Conservation (phyloP, 2,888 invertebrate genomes). For the Dusona sp. region DNA sequence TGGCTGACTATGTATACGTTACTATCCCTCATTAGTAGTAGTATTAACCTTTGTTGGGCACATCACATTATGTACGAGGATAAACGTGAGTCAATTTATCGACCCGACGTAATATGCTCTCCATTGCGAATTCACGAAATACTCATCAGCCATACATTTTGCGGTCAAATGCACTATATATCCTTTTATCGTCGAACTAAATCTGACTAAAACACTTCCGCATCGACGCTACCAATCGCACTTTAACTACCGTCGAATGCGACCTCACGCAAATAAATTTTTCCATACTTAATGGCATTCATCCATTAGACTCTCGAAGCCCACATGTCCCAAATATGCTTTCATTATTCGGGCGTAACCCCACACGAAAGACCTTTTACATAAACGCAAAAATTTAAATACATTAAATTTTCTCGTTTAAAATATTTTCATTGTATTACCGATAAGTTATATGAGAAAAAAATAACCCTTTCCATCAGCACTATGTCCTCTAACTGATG, state of each 20-base stretch:
- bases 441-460: background rate
- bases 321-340: background rate
- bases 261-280: conserved; percentile 33
- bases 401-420: background rate
- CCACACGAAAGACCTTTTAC: conserved; percentile 24
- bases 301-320: conserved; percentile 35
- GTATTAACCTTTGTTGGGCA: background rate
- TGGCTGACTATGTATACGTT: conserved; percentile 18
- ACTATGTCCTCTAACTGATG: background rate
- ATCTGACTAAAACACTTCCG: conserved; percentile 51
- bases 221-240: conserved; percentile 15
- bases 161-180: conserved; percentile 53
- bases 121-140: conserved; percentile 48
- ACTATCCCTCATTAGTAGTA: conserved; percentile 23
- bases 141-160: conserved; percentile 46
- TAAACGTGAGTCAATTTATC: conserved; percentile 22
- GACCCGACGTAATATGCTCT: conserved; percentile 13
- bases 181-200: conserved; percentile 41
- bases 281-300: conserved; percentile 22
- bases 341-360: conserved; percentile 15
- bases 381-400: background rate
- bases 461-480: background rate
- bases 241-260: conserved; percentile 20
- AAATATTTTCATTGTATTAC: background rate
- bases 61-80: background rate